phyloP scores from a whole-genome alignment of 37 sponge, comb jelly and placozoan genomes.

The Halisarca cf. caerulea region DNA sequence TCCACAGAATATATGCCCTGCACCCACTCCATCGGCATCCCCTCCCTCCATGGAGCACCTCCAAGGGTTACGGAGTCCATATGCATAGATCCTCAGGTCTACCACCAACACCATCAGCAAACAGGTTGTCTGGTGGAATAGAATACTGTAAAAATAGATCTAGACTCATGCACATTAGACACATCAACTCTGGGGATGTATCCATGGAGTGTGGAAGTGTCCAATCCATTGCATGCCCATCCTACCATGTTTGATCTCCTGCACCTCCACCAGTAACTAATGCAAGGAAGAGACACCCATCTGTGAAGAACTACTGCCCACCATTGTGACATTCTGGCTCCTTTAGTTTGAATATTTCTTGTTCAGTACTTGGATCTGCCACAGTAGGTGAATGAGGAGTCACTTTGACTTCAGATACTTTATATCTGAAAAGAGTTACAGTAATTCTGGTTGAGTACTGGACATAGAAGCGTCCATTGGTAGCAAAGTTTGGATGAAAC shows the following conservation, averaged over 20 bases:
- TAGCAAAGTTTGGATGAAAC: constrained; percentile 62
- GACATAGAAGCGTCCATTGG: constrained; percentile 62
- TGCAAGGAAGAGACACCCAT: constrained; percentile 57
- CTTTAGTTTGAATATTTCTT: constrained; percentile 36
- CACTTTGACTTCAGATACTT: constrained; percentile 52
- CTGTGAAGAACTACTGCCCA: constrained; percentile 68
- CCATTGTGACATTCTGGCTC: constrained; percentile 81
- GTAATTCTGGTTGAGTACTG: constrained; percentile 38
- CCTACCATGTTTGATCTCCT: constrained; percentile 61
- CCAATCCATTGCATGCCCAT: constrained; percentile 60
- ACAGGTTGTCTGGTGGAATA: constrained; percentile 72
- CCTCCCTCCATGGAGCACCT: constrained; percentile 75
- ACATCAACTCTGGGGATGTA: background rate
- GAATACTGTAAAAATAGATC: constrained; percentile 48
- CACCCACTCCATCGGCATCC: constrained; percentile 57
- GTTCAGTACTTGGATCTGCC: constrained; percentile 50
- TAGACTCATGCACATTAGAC: background rate
- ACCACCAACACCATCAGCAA: constrained; percentile 27
- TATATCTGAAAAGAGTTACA: constrained; percentile 47
- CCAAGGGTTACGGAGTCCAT: constrained; percentile 81
- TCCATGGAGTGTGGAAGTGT: constrained; percentile 40
- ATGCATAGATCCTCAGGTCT: constrained; percentile 79
- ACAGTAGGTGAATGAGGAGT: background rate
- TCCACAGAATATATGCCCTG: constrained; percentile 78
- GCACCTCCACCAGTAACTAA: constrained; percentile 77